Evolutionary conservation across 2,888 invertebrate species (phyloP).

Genomic region (Camponotus fellah): DNA sequence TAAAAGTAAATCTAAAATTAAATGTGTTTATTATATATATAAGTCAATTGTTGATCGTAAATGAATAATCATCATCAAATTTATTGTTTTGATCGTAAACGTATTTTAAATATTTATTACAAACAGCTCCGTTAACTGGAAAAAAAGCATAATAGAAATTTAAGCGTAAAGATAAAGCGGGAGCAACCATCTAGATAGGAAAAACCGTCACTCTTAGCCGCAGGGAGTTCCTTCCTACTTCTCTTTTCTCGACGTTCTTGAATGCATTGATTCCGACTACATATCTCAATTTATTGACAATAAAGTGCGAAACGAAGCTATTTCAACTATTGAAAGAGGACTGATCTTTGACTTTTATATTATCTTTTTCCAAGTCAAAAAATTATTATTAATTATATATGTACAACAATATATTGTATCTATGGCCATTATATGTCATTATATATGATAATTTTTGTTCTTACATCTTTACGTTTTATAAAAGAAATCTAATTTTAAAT

Average conservation of each 20-base stretch:
- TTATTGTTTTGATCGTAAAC: constrained; percentile 1
- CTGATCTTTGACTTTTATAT: constrained; percentile 6
- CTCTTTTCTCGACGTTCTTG: constrained; percentile 56
- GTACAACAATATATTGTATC: neutral
- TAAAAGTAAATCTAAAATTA: neutral
- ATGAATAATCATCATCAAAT: neutral
- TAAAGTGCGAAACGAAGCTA: constrained; percentile 58
- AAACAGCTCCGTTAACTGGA: neutral
- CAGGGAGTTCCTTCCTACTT: constrained; percentile 36
- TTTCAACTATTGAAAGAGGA: constrained; percentile 5
- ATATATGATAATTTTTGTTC: neutral
- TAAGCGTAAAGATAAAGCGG: constrained; percentile 38
- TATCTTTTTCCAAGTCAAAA: neutral
- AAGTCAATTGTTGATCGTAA: neutral
- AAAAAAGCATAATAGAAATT: neutral
- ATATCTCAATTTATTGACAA: constrained; percentile 63
- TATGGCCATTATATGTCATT: too few species aligned
- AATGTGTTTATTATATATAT: neutral
- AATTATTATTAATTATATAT: constrained; percentile 8
- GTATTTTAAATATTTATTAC: constrained; percentile 21
- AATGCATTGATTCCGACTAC: constrained; percentile 66
- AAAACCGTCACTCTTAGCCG: constrained; percentile 57
- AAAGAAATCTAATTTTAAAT: neutral
- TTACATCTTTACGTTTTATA: neutral
- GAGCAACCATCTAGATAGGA: constrained; percentile 51